phyloP scores from a whole-genome alignment of 2,888 invertebrate genomes.

The Bursaphelenchus okinawaensis region DNA sequence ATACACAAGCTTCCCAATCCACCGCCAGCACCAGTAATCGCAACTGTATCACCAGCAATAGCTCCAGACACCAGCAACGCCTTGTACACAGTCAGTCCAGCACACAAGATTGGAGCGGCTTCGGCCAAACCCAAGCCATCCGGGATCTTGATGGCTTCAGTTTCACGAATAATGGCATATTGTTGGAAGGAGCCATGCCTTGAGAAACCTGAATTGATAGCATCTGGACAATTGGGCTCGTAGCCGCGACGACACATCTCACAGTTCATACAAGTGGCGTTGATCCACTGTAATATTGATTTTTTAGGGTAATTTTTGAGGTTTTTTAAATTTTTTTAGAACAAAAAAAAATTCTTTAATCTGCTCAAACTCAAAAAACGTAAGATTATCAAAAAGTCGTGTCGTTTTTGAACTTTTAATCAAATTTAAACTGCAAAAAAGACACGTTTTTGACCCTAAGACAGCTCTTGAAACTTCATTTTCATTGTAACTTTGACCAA shows the following conservation, averaged over 20 bases:
- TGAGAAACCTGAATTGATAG: conserved; percentile 11
- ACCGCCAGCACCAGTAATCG: conserved; percentile 22
- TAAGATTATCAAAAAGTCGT: too few species aligned
- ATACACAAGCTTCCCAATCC: conserved; percentile 26
- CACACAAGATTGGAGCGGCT: conserved; percentile 37
- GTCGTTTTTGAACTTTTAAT: too few species aligned
- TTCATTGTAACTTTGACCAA: too few species aligned
- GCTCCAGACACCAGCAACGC: conserved; percentile 22
- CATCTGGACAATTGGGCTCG: conserved; percentile 12
- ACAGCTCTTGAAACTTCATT: too few species aligned
- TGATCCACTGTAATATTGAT: conserved; percentile 13
- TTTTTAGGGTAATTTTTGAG: background rate
- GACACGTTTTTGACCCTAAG: too few species aligned
- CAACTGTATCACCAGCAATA: conserved; percentile 19
- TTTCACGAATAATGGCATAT: conserved; percentile 29
- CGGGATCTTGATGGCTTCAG: conserved; percentile 30
- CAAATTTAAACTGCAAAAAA: too few species aligned
- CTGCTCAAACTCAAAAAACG: too few species aligned
- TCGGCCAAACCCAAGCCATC: conserved; percentile 24
- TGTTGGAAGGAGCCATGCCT: conserved; percentile 34
- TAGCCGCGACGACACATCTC: conserved; percentile 18
- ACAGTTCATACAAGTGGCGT: conserved; percentile 16
- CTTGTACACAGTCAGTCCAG: conserved; percentile 25
- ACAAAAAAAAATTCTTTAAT: background rate
- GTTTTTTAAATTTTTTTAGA: background rate